Base-by-base conservation (phyloP, 2,888 invertebrate genomes). In the Philopedon plagiatum region DNA sequence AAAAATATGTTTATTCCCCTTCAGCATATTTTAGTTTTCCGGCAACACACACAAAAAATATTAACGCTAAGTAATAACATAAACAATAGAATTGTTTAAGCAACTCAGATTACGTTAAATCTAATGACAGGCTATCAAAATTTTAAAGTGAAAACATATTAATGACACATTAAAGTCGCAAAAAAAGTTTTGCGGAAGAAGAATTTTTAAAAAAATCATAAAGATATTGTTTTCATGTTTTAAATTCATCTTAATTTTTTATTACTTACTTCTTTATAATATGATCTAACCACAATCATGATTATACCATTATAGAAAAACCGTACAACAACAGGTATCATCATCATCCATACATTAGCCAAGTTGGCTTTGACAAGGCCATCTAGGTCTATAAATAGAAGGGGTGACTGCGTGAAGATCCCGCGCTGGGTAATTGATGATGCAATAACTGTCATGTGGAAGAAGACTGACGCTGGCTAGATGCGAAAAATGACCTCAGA, bases 321-420 rank as follows among this genome's bases (percentile, higher is more conserved):
- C 19, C 15, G 39, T 29, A 46, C 18, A n/a, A 32, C 46, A 64
- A 64, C 64, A 64, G 39, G 67, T 63, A 67, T 63, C 68, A 68
- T 64, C 68, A 68, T 64, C 68, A 68, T 73, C 72, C 68, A 73
- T 73, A 68, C 68, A 67, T 73, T 68, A 64, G 68, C 60, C 72
- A 51, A 58, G 72, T 64, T 73, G 72, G 72, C 72, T 68, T 73
- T 73, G 72, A 68, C 68, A 73, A 67, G 68, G 63, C 60, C 71
- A 54, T 58, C 51, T 58, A 49, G 29, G 71, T 41, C 39, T 65
- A 71, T 65, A 54, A 51, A 63, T 58, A 8, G 32, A 68, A 61
- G 51, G 32, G 51, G 64, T 63, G 68, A 68, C 58, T 71, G 32
- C 54, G 44, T 21, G 62, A 44, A 26, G 54, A 26, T 15, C 23